These are phyloP conservation scores for Sparidentex hasta DNA, from an alignment of 2,797 vertebrate species.

Conservation along the genomic window DNA sequence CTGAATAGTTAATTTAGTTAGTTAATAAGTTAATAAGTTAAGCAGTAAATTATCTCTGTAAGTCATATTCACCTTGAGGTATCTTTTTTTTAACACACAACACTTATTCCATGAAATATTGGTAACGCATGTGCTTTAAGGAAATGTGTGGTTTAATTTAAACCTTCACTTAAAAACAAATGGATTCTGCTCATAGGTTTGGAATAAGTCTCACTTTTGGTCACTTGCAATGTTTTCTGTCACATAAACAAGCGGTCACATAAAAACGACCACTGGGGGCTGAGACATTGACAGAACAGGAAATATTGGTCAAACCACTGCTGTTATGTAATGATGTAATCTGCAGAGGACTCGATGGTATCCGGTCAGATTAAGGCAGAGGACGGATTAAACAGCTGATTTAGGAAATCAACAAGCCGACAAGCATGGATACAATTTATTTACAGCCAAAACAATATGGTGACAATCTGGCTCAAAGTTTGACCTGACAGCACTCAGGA, in stretches of 20 bases:
- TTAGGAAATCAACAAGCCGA: constrained; percentile 44
- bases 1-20: background rate
- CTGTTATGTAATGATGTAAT: constrained; percentile 57
- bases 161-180: background rate
- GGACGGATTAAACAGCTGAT: constrained; percentile 60
- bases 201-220: background rate
- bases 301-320: constrained; percentile 12
- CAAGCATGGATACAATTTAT: constrained; percentile 11
- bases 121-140: background rate
- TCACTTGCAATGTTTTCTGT: constrained; percentile 11
- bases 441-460: constrained; percentile 40
- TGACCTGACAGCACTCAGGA: background rate
- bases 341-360: constrained; percentile 39
- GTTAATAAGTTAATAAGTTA: too few relatives aligned
- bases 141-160: background rate
- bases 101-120: background rate
- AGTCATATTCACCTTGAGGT: background rate
- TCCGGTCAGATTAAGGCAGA: constrained; percentile 58
- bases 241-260: constrained; percentile 1
- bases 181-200: background rate
- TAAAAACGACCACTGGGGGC: background rate
- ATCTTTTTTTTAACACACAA: too few relatives aligned
- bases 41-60: background rate
- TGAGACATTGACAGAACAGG: constrained; percentile 23
- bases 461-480: background rate